Conservation (phyloP, 2,888 invertebrate species). For the Cephus spinipes region DNA sequence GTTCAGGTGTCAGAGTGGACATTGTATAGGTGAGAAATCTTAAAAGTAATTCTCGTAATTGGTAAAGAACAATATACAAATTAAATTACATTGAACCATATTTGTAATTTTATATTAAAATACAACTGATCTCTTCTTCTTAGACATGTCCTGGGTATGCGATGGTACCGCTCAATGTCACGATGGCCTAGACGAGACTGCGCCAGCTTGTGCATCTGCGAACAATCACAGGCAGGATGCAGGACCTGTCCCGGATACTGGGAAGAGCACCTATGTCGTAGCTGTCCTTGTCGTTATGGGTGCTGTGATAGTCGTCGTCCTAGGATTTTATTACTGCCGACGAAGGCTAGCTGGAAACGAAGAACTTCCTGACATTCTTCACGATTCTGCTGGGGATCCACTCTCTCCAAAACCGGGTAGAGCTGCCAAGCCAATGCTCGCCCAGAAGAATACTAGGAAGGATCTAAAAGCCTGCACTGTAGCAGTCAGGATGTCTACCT, state of each 20-base stretch:
- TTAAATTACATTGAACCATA: slow-evolving; percentile 4
- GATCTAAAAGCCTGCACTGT: slow-evolving; percentile 64
- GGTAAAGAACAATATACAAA: not conserved
- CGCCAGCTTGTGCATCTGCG: slow-evolving; percentile 71
- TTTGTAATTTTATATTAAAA: not conserved
- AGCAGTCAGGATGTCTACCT: slow-evolving; percentile 75
- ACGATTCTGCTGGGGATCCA: slow-evolving; percentile 77
- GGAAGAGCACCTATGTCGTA: slow-evolving; percentile 71
- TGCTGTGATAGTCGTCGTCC: slow-evolving; percentile 69
- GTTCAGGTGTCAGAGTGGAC: slow-evolving; percentile 73
- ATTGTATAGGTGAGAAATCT: slow-evolving; percentile 71
- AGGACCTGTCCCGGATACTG: slow-evolving; percentile 51
- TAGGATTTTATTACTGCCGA: slow-evolving; percentile 70
- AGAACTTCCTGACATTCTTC: slow-evolving; percentile 69
- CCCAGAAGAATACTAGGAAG: slow-evolving; percentile 62
- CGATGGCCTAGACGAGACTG: slow-evolving; percentile 79
- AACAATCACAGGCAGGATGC: slow-evolving; percentile 65
- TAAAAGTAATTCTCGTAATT: slow-evolving; percentile 4
- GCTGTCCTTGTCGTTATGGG: slow-evolving; percentile 71
- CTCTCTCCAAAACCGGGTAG: slow-evolving; percentile 70
- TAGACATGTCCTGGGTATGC: slow-evolving; percentile 70
- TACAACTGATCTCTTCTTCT: slow-evolving; percentile 22
- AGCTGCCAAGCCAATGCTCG: slow-evolving; percentile 62
- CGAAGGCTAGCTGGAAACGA: slow-evolving; percentile 68
- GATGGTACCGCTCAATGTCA: slow-evolving; percentile 76